Evolutionary conservation across 2,797 vertebrate genomes (phyloP), one percentile per base, ranked within the genome.

Genomic region (Enteromius afrohamiltoni): DNA sequence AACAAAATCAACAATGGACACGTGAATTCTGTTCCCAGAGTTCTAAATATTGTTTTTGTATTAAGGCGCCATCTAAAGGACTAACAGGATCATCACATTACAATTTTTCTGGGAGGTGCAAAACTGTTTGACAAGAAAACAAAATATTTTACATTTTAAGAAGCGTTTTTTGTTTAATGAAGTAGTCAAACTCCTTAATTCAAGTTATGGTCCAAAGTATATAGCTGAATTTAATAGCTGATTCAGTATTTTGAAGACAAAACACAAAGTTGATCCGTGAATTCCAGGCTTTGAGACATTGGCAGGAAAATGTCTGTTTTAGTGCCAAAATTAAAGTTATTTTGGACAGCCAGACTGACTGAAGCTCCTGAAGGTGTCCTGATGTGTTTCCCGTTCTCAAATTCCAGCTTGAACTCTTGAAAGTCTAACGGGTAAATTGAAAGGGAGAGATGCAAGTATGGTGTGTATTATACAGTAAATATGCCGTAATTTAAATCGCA

Each of bases 401-500:
- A 31, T 77, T 70, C 40, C 17, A 45, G 47, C 17, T 21, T 77
- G 10, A 77, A 64, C 75, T 47, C 23, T 47, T 29, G 1, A 76
- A 64, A 64, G n/a, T n/a, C 29, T 80, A 29, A 26, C 58, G n/a
- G 6, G 29, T 47, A 29, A 53, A 68, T 13, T 83, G 13, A 51
- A 51, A 2, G 23, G 31, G 29, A 3, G 29, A 49, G 37, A 74
- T 31, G 31, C n/a, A 53, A 74, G 11, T 31, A 29, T 80, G 34
- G 40, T 34, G 29, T 51, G 23, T 47, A 51, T 82, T 53, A 42
- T 49, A 60, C 34, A 26, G 21, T 73, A 81, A 23, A 73, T 49
- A 84, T 73, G 37, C 80, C 37, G 31, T 68, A 62, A 76, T 80
- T 79, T 79, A 3, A 49, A 69, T 60, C 29, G 79, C 55, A 83